Conservation (phyloP, 2,888 invertebrate genomes). For the Tachina grossa region DNA sequence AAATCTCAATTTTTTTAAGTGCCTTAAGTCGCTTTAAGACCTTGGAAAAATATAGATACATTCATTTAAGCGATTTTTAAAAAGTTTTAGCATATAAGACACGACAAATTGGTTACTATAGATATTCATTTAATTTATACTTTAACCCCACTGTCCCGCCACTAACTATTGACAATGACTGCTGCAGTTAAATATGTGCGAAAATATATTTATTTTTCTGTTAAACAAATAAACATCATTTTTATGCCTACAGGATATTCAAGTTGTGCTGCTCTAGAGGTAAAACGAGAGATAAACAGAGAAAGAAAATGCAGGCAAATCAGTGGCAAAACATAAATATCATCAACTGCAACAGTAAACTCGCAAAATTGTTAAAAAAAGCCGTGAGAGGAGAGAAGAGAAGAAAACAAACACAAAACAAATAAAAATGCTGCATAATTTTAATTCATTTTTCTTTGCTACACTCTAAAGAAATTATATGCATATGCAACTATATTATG, state of each 20-base stretch:
- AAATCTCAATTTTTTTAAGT: no score
- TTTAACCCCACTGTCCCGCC: background rate
- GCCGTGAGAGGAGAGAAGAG: background rate
- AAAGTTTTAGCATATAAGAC: background rate
- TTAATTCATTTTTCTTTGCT: background rate
- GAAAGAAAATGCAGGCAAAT: slow-evolving; percentile 18
- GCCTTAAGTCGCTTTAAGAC: no score
- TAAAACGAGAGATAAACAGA: background rate
- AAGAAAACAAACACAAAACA: background rate
- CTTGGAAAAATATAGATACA: no score
- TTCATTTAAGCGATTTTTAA: no score
- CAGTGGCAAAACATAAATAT: background rate
- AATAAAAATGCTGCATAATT: slow-evolving; percentile 1
- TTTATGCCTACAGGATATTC: slow-evolving; percentile 63
- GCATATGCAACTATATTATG: background rate
- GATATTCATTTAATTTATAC: background rate
- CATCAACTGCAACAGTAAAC: background rate
- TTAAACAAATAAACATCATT: slow-evolving; percentile 63
- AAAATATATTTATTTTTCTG: slow-evolving; percentile 57
- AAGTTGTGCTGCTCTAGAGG: slow-evolving; percentile 40
- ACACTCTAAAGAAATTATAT: slow-evolving; percentile 28
- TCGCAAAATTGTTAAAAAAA: slow-evolving; percentile 37
- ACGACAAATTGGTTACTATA: background rate
- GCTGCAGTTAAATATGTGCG: slow-evolving; percentile 48
- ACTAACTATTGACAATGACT: slow-evolving; percentile 56